Conservation (phyloP, 2,113 vertebrate genomes). For the Platanista minor region DNA sequence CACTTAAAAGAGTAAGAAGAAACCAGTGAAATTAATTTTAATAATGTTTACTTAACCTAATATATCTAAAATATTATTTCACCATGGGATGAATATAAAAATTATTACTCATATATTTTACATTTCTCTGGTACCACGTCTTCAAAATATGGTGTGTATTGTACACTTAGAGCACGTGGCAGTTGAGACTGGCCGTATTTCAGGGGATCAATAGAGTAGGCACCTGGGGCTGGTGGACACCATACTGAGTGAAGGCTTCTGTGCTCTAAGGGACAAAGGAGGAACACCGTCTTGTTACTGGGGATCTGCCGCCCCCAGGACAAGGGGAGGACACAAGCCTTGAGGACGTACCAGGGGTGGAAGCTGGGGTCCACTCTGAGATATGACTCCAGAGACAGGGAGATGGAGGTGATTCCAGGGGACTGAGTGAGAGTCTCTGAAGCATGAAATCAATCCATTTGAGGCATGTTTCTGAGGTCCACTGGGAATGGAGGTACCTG, state of each 20-base stretch:
- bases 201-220: not conserved
- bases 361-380: not conserved
- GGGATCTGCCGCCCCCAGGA: no score
- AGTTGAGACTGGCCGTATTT: not conserved
- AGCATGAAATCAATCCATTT: rapidly evolving
- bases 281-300: not conserved
- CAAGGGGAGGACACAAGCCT: not conserved
- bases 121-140: not conserved
- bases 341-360: no score
- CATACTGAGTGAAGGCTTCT: rapidly evolving
- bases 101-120: not conserved
- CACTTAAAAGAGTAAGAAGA: not conserved
- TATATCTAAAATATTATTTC: not conserved
- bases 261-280: not conserved
- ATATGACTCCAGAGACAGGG: not conserved
- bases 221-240: no score
- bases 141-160: not conserved
- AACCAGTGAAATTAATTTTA: not conserved
- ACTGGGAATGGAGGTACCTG: not conserved
- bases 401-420: no score
- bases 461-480: not conserved
- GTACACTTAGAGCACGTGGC: rapidly evolving
- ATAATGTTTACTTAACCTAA: not conserved
- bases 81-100: not conserved
- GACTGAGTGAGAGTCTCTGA: rapidly evolving